phyloP scores from a whole-genome alignment of 2,888 invertebrate species.

The Odontomyia ornata region DNA sequence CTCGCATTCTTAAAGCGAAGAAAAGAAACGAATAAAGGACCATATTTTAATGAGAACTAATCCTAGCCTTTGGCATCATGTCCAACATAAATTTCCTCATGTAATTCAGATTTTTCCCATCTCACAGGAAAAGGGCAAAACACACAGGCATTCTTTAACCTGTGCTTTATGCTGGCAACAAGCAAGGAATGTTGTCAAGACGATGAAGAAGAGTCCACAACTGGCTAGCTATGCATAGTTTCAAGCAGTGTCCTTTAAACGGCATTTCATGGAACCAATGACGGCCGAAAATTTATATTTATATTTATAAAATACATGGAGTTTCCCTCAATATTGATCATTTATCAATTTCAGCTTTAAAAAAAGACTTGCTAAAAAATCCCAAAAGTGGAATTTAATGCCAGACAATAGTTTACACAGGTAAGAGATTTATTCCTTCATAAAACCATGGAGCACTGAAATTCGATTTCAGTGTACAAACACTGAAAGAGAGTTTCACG shows the following conservation, averaged over 20 bases:
- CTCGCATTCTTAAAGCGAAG: too few relatives aligned
- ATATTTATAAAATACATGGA: too few relatives aligned
- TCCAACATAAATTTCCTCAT: conserved; percentile 31
- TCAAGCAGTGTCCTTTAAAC: background rate
- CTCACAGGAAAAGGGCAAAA: conserved; percentile 5
- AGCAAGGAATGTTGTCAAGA: conserved; percentile 5
- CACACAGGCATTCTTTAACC: conserved; percentile 29
- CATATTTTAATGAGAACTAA: conserved; percentile 38
- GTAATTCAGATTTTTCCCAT: conserved; percentile 26
- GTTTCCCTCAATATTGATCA: too few relatives aligned
- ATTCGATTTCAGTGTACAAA: background rate
- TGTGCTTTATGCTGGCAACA: background rate
- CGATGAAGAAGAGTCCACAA: background rate
- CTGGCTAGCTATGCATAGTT: background rate
- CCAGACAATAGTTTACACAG: too few relatives aligned
- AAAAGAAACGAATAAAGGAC: background rate
- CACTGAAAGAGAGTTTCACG: background rate
- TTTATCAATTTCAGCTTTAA: too few relatives aligned
- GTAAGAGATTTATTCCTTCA: too few relatives aligned
- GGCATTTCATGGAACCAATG: too few relatives aligned
- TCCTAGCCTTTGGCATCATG: conserved; percentile 29
- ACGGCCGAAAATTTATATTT: too few relatives aligned
- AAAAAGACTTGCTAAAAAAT: too few relatives aligned
- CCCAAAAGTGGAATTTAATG: too few relatives aligned
- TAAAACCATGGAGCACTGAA: too few relatives aligned